phyloP scores from a whole-genome alignment of 2,797 vertebrate species.

The Pipistrellus pipistrellus region DNA sequence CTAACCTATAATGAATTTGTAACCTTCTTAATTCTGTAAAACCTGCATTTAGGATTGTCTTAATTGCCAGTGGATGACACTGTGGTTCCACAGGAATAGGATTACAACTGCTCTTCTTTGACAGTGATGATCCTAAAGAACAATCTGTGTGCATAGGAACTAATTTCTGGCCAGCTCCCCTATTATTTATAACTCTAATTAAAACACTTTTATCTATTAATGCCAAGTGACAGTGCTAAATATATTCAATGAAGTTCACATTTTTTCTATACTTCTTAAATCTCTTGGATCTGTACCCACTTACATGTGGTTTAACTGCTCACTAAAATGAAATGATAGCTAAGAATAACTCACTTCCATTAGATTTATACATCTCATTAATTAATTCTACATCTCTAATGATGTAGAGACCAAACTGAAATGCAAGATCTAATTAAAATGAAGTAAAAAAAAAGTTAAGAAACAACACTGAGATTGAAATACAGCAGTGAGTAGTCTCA shows the following conservation, averaged over 20 bases:
- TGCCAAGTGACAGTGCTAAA: conserved; percentile 85
- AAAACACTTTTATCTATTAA: conserved; percentile 89
- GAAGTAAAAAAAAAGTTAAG: conserved; percentile 82
- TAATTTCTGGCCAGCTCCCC: conserved; percentile 77
- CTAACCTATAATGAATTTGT: conserved; percentile 67
- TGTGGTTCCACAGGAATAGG: conserved; percentile 61
- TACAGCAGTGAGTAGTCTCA: conserved; percentile 90
- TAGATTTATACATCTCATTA: conserved; percentile 91
- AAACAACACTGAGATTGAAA: conserved; percentile 87
- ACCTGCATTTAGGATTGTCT: conserved; percentile 43
- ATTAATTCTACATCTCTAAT: conserved; percentile 90
- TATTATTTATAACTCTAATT: conserved; percentile 89
- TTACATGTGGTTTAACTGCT: conserved; percentile 85
- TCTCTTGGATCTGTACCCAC: conserved; percentile 85
- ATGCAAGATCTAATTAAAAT: conserved; percentile 90
- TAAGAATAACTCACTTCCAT: conserved; percentile 90
- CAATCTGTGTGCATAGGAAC: conserved; percentile 75
- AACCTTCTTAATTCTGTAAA: conserved; percentile 78
- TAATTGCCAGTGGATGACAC: conserved; percentile 76
- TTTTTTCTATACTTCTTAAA: conserved; percentile 84
- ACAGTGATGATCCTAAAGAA: conserved; percentile 78
- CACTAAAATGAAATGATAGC: conserved; percentile 88
- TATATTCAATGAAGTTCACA: conserved; percentile 85
- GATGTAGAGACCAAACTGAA: conserved; percentile 87
- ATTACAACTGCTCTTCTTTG: conserved; percentile 76